Conservation (phyloP, 1,140 invertebrate genomes). For the Lordiphosa mommai region DNA sequence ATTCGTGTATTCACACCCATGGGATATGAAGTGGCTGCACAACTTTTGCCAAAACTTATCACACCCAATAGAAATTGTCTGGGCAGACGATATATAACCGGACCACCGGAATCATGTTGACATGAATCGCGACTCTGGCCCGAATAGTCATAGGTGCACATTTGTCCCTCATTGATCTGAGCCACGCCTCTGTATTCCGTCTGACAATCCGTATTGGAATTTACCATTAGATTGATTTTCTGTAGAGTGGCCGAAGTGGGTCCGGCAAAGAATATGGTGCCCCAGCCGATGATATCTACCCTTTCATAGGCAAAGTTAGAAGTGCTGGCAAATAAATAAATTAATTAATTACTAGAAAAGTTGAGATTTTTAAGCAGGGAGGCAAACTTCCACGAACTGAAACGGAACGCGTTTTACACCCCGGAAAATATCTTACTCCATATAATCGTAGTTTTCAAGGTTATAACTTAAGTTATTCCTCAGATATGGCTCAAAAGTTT, state of each 20-base stretch:
- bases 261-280: conserved; percentile 55
- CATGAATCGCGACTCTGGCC: conserved; percentile 60
- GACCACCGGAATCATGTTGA: conserved; percentile 75
- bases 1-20: conserved; percentile 86
- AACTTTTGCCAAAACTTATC: conserved; percentile 84
- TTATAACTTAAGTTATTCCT: too few relatives aligned
- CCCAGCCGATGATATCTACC: conserved; percentile 66
- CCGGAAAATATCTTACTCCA: too few relatives aligned
- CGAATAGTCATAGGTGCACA: conserved; percentile 68
- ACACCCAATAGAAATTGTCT: conserved; percentile 81
- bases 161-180: conserved; percentile 37
- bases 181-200: conserved; percentile 30
- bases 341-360: not conserved
- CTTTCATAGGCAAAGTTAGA: conserved; percentile 42
- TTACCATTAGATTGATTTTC: conserved; percentile 59
- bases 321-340: conserved; percentile 3
- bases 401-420: too few relatives aligned
- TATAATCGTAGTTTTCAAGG: too few relatives aligned
- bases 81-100: conserved; percentile 36
- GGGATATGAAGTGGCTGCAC: conserved; percentile 78
- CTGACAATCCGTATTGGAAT: conserved; percentile 51
- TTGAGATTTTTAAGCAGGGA: too few relatives aligned
- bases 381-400: too few relatives aligned
- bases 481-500: too few relatives aligned
- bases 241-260: conserved; percentile 33